phyloP scores from a whole-genome alignment of 2,113 vertebrate species.

The Nymphicus hollandicus region DNA sequence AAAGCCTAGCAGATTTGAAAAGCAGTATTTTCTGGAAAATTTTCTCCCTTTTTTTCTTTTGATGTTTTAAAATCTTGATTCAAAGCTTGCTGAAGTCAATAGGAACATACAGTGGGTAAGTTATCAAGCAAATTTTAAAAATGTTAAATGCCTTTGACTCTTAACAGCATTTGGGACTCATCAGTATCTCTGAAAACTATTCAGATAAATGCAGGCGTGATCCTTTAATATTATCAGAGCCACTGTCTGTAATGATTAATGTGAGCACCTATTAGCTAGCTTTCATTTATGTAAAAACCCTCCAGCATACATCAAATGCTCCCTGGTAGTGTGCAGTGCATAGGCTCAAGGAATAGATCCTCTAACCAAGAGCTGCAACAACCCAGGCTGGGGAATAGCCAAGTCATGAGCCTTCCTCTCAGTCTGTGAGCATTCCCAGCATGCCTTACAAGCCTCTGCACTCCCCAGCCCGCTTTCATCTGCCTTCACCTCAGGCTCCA shows the following conservation, averaged over 20 bases:
- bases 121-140: background rate
- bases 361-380: background rate
- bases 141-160: background rate
- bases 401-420: background rate
- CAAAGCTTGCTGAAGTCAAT: background rate
- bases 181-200: background rate
- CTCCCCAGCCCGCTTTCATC: slow-evolving; percentile 32
- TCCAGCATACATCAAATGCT: background rate
- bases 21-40: background rate
- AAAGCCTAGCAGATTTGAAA: background rate
- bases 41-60: background rate
- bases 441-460: slow-evolving; percentile 10
- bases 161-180: background rate
- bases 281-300: background rate
- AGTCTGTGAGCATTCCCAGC: slow-evolving; percentile 5
- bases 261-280: background rate
- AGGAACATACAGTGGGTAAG: background rate
- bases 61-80: background rate
- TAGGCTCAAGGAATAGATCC: background rate
- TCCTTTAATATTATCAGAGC: background rate
- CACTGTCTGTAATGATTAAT: background rate
- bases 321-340: fast-evolving
- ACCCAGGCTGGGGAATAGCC: background rate
- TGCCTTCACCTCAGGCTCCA: slow-evolving; percentile 42
- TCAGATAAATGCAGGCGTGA: background rate